These are phyloP conservation scores for Dreissena rostriformis DNA, from an alignment of 1,140 invertebrate species.

Conservation along the genomic window DNA sequence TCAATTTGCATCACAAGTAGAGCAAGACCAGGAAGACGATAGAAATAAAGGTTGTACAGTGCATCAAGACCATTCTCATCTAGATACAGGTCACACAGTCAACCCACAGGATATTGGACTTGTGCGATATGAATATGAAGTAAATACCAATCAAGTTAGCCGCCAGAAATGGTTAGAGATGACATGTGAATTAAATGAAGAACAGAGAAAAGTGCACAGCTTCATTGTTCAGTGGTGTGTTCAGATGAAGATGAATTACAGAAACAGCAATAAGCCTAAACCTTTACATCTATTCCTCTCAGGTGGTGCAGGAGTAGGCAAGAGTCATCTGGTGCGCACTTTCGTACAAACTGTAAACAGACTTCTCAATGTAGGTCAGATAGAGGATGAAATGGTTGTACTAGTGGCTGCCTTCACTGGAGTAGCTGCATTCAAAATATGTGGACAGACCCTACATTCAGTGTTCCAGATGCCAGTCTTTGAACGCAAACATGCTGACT, in stretches of 20 bases:
- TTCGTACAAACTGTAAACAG: background rate
- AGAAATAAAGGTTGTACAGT: too few relatives aligned
- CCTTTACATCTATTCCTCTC: background rate
- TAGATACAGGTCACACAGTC: too few relatives aligned
- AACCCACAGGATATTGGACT: background rate
- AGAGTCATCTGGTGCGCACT: background rate
- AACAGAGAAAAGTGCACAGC: background rate
- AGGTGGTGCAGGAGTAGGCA: background rate
- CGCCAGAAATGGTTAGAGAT: background rate
- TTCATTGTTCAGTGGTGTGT: background rate
- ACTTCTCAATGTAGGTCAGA: background rate
- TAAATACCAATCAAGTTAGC: background rate
- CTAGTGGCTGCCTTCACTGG: background rate
- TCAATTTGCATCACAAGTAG: background rate
- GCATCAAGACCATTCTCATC: too few relatives aligned
- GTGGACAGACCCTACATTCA: background rate
- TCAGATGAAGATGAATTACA: background rate
- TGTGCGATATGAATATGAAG: background rate
- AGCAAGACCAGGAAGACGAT: background rate
- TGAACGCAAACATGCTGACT: background rate
- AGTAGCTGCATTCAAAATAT: background rate
- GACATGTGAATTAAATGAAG: background rate
- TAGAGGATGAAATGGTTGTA: background rate
- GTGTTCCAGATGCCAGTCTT: background rate
- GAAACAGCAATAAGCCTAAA: background rate